Evolutionary conservation across 2,113 vertebrate species (phyloP).

Genomic region (Erythrocebus patas): DNA sequence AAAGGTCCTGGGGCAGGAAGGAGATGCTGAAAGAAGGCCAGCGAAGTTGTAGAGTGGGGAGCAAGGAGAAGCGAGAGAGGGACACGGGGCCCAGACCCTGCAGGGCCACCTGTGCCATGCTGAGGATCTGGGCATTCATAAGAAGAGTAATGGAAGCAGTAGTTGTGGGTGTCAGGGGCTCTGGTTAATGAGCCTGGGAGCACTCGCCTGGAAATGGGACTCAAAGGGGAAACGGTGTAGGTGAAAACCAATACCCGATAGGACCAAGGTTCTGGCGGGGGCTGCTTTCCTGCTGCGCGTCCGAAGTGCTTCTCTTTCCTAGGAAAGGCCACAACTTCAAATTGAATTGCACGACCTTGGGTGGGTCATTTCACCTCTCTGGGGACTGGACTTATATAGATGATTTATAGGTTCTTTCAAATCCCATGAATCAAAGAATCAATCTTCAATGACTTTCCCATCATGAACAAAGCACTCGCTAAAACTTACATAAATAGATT

Average conservation of each 20-base stretch:
- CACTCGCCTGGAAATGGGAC: fast-evolving
- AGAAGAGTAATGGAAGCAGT: background rate
- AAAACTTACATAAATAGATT: conserved; percentile 58
- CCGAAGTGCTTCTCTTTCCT: background rate
- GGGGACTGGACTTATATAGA: background rate
- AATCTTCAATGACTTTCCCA: conserved; percentile 22
- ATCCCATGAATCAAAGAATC: background rate
- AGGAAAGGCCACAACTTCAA: background rate
- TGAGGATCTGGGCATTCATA: fast-evolving
- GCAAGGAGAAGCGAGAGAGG: background rate
- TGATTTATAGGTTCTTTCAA: conserved; percentile 51
- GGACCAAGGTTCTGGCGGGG: background rate
- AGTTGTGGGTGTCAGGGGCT: background rate
- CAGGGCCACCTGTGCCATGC: background rate
- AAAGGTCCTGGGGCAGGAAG: conserved; percentile 14
- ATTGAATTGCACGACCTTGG: conserved; percentile 18
- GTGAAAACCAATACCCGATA: background rate
- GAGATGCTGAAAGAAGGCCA: background rate
- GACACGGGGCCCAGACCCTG: fast-evolving
- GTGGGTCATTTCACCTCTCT: conserved; percentile 27
- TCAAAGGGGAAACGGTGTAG: fast-evolving
- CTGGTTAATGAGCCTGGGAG: background rate
- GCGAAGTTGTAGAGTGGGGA: background rate
- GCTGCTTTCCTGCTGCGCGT: background rate
- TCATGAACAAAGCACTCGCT: background rate